phyloP scores from a whole-genome alignment of 2,797 vertebrate species.

The Pampus argenteus region DNA sequence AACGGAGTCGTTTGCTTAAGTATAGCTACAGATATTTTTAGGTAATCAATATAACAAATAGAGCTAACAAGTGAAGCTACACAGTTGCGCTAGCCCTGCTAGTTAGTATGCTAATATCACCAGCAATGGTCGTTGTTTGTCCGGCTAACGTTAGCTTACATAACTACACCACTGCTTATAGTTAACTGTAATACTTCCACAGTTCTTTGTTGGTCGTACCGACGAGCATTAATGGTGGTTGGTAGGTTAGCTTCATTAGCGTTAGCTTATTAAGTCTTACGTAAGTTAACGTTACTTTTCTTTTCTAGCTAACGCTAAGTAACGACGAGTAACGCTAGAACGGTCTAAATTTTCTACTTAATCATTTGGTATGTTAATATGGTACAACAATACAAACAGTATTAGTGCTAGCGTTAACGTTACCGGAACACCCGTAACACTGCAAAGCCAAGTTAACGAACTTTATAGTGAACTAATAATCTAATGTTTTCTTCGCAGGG shows the following conservation, averaged over 20 bases:
- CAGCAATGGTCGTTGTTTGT: neutral
- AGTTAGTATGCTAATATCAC: conserved; percentile 40
- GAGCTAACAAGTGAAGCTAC: neutral
- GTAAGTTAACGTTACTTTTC: neutral
- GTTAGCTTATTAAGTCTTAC: neutral
- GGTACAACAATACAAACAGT: too few species aligned
- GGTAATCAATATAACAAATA: neutral
- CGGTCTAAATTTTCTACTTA: neutral
- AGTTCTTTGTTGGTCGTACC: neutral
- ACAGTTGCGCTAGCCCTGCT: neutral
- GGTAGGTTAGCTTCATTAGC: neutral
- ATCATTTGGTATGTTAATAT: too few species aligned
- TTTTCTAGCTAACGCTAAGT: neutral
- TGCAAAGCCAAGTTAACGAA: neutral
- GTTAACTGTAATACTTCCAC: rapidly evolving
- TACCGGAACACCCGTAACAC: neutral
- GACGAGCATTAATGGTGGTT: too few species aligned
- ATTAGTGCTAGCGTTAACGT: neutral
- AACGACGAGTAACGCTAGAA: too few species aligned
- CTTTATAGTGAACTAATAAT: neutral
- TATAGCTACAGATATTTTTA: rapidly evolving
- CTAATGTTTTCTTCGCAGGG: conserved; percentile 30
- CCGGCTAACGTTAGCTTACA: neutral
- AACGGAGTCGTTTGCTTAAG: rapidly evolving
- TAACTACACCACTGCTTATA: neutral